Percentiles rank a stretch among this genome's conserved stretches.
These are phyloP conservation scores for Strigamia crassipes DNA, from an alignment of 2,888 invertebrate species.

Conservation along the genomic window DNA sequence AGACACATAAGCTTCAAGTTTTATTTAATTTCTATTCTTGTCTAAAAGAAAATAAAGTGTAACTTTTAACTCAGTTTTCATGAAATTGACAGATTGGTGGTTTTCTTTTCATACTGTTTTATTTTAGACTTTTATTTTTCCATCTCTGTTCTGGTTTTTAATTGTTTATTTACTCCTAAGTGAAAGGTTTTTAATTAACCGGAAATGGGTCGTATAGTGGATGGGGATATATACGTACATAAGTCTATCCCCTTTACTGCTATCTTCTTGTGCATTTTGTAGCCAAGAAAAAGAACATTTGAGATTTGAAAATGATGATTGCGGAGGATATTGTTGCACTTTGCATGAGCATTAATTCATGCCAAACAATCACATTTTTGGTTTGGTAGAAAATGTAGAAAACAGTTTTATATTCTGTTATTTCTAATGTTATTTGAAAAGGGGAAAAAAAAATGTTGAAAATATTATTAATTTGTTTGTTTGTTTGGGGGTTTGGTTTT, in stretches of 20 bases:
- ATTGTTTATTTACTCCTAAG: background rate
- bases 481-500: no score
- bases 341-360: background rate
- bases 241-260: background rate
- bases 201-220: background rate
- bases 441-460: no score
- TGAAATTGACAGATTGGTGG: background rate
- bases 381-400: background rate
- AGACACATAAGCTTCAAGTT: background rate
- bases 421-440: no score
- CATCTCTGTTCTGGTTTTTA: background rate
- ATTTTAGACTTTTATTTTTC: background rate
- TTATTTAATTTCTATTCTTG: background rate
- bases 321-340: slow-evolving; percentile 14
- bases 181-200: slow-evolving; percentile 25
- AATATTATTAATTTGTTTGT: background rate
- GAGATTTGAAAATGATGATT: slow-evolving; percentile 39
- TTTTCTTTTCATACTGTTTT: background rate
- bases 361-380: background rate
- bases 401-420: background rate
- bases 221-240: background rate
- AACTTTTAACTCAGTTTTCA: no score
- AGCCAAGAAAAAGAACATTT: slow-evolving; percentile 19
- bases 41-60: no score
- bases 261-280: slow-evolving; percentile 33